Percentiles rank a stretch among this genome's conserved stretches.
phyloP scores from a whole-genome alignment of 1,140 invertebrate species.

The Zaprionus taronus region DNA sequence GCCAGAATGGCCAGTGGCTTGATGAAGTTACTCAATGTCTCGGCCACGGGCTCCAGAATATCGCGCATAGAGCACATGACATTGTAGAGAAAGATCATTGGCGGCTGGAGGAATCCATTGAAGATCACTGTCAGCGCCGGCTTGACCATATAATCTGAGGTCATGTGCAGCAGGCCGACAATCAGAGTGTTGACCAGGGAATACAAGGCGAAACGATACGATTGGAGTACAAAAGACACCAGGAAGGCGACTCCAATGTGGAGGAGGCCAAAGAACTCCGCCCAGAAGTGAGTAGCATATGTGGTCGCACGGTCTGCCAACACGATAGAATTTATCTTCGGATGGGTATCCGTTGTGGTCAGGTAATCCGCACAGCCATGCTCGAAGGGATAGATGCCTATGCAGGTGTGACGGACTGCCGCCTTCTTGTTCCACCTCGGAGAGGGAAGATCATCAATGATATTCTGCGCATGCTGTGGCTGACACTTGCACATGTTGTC shows the following conservation, averaged over 20 bases:
- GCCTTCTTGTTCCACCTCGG: constrained; percentile 69
- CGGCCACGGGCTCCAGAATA: constrained; percentile 87
- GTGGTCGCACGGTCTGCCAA: constrained; percentile 86
- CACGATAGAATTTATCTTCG: constrained; percentile 86
- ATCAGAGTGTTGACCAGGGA: constrained; percentile 86
- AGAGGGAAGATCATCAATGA: constrained; percentile 71
- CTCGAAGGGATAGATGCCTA: constrained; percentile 89
- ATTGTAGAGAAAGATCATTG: constrained; percentile 87
- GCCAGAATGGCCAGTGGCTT: constrained; percentile 69
- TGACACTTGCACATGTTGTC: constrained; percentile 74
- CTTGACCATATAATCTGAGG: constrained; percentile 89
- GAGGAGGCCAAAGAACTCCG: constrained; percentile 87
- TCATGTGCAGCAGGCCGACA: constrained; percentile 87
- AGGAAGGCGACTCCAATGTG: constrained; percentile 87
- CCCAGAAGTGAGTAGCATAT: constrained; percentile 88
- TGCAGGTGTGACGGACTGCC: constrained; percentile 60
- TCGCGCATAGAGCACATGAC: constrained; percentile 87
- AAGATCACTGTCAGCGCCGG: constrained; percentile 87
- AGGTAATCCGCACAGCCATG: constrained; percentile 88
- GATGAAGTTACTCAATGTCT: constrained; percentile 64
- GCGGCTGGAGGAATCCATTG: constrained; percentile 88
- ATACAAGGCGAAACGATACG: constrained; percentile 86
- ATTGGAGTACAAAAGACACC: constrained; percentile 87
- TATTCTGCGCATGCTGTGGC: constrained; percentile 37
- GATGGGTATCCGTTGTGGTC: constrained; percentile 87